Evolutionary conservation across 2,797 vertebrate genomes (phyloP), one percentile per base, ranked within the genome.

Genomic region (Caiman crocodilus): DNA sequence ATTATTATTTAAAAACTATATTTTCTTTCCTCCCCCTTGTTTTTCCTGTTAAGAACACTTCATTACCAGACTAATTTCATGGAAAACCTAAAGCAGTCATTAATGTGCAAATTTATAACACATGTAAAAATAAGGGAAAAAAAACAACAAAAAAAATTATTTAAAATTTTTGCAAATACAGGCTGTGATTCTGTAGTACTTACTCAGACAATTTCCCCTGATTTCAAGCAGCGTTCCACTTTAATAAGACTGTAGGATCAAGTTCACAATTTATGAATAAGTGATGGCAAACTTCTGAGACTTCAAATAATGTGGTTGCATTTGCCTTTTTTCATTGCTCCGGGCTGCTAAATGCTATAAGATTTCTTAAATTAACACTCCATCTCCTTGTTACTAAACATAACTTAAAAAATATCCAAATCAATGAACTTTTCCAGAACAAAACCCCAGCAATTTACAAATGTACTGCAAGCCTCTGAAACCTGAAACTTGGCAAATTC

Each of bases 331-430:
- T 91, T 96, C 96, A 93, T 94, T 85, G 71, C 71, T 74, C 30
- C 84, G 75, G 94, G 60, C 84, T 82, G 80, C 83, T 94, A 91
- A 65, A 84, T 84, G 90, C 91, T 96, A 90, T 78, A 92, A 93
- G 93, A 96, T 84, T 94, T 88, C 84, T 94, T 89, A 84, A 90
- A 92, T 94, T 87, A 94, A 94, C 95, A 97, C 80, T 93, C 65
- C 76, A 79, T 82, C 93, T 96, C 92, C 73, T 90, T 90, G 94
- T 94, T 90, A 92, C 90, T 85, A 93, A 93, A 95, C 23, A 26
- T 81, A 59, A 77, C 18, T 21, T 60, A 32, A 35, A 30, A 56
- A 12, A 25, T 6, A 35, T 81, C 61, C 26, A 93, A 96, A 95
- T 84, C 61, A 93, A 97, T 83, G 26, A 93, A 94, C 79, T 95